phyloP scores from a whole-genome alignment of 1,140 invertebrate species.

The Cotesia typhae region DNA sequence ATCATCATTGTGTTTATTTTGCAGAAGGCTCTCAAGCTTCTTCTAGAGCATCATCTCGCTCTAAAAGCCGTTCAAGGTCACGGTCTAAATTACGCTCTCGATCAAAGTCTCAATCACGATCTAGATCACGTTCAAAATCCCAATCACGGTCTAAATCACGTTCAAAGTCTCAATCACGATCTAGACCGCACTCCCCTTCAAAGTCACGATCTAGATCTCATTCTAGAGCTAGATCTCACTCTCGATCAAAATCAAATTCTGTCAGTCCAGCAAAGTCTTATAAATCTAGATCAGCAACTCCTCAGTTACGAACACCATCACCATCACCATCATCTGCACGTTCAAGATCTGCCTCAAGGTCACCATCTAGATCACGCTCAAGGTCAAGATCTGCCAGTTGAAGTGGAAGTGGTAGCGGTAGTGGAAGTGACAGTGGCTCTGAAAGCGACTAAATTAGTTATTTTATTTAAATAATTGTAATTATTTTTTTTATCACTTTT shows the following conservation, averaged over 20 bases:
- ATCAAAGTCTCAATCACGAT: slow-evolving; percentile 44
- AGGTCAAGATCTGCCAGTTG: slow-evolving; percentile 48
- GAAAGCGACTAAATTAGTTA: slow-evolving; percentile 54
- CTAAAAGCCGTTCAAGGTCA: slow-evolving; percentile 48
- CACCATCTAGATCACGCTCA: slow-evolving; percentile 50
- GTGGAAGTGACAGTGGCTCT: slow-evolving; percentile 56
- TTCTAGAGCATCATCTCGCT: slow-evolving; percentile 45
- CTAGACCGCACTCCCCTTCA: slow-evolving; percentile 46
- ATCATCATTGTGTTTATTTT: not conserved
- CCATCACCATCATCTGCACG: slow-evolving; percentile 53
- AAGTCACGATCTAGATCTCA: slow-evolving; percentile 49
- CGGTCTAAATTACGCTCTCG: slow-evolving; percentile 45
- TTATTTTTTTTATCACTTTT: no score
- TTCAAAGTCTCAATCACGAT: slow-evolving; percentile 44
- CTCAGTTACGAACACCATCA: slow-evolving; percentile 49
- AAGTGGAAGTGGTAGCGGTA: slow-evolving; percentile 53
- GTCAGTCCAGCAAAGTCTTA: slow-evolving; percentile 50
- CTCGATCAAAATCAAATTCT: slow-evolving; percentile 46
- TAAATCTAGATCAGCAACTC: slow-evolving; percentile 49
- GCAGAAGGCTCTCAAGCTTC: slow-evolving; percentile 49
- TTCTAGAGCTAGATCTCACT: slow-evolving; percentile 31
- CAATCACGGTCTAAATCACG: slow-evolving; percentile 52
- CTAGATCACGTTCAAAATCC: slow-evolving; percentile 43
- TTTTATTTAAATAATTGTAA: no score
- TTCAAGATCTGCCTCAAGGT: slow-evolving; percentile 46